Evolutionary conservation across 1,140 invertebrate genomes (phyloP), one percentile per base, ranked within the genome.

Genomic region (Megathymus violae): DNA sequence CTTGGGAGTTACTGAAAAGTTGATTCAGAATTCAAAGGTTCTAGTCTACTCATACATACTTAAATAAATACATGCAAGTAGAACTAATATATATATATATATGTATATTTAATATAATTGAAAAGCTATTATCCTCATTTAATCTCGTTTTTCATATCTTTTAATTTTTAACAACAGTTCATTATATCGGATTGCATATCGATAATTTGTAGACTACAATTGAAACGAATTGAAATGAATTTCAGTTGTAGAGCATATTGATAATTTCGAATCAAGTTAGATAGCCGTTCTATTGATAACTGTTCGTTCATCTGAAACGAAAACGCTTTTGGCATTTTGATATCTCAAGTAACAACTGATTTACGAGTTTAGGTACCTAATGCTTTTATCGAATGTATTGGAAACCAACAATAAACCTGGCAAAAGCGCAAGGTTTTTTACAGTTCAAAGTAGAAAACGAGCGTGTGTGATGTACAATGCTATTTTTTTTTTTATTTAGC

Each of bases 201-300:
- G n/a, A n/a, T n/a, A n/a, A n/a, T n/a, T n/a, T n/a, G n/a, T 22
- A 3, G 5, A 22, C 19, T 22, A 22, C 38, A 3, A 43, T 56
- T 16, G 17, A 56, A 22, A 4, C 16, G 25, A 43, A 43, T n/a
- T 16, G n/a, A 14, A 41, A 17, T 52, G 5, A n/a, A 10, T 56
- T n/a, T n/a, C n/a, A n/a, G n/a, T n/a, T 34, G 15, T 25, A 44
- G 5, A 6, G 22, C 9, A 15, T 43, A 11, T 36, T n/a, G 25
- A 27, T 56, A 27, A 15, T 27, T 27, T 43, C 9, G 0, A 43
- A 14, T 25, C 13, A n/a, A 9, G 34, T 40, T 14, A 13, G n/a
- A 22, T 52, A 40, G 16, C 15, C 40, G 10, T 40, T 38, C 17
- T 16, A 40, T 34, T 1, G 13, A 41, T 48, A 48, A 48, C 13